Evolutionary conservation across 2,113 vertebrate species (phyloP).

Genomic region (pig (Sus scrofa)): DNA sequence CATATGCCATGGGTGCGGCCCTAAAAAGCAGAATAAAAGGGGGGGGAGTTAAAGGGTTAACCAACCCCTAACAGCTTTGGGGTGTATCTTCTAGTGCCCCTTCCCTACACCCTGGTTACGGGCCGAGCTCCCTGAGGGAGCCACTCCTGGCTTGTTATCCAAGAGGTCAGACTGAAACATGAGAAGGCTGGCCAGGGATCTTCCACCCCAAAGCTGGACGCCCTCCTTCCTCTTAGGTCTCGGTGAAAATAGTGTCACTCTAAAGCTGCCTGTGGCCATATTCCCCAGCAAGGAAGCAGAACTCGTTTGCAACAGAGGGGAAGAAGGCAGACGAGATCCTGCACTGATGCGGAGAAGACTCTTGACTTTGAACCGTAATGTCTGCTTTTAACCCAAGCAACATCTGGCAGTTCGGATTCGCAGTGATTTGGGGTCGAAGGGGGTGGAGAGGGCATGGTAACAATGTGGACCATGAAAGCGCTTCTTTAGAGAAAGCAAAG

Average conservation of each 20-base stretch:
- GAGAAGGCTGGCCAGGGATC: background rate
- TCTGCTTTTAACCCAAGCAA: background rate
- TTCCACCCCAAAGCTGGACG: fast-evolving
- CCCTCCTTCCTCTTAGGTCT: background rate
- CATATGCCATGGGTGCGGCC: no score
- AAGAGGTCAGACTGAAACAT: background rate
- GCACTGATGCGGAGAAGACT: no score
- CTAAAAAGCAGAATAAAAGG: no score
- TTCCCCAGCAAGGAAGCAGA: background rate
- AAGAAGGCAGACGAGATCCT: background rate
- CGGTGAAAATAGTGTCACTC: background rate
- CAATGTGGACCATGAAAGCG: background rate
- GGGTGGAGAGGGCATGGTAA: no score
- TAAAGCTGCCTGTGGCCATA: background rate
- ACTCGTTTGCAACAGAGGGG: background rate
- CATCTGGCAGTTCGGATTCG: background rate
- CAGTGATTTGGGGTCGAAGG: background rate
- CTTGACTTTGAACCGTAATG: background rate
- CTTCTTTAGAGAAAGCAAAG: background rate
- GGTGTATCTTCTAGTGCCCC: background rate
- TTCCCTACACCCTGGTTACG: background rate
- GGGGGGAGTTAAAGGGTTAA: background rate
- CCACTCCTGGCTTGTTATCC: background rate
- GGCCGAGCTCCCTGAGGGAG: background rate
- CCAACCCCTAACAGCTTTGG: background rate